phyloP scores from a whole-genome alignment of 2,888 invertebrate species.

The Chironomus tentans region DNA sequence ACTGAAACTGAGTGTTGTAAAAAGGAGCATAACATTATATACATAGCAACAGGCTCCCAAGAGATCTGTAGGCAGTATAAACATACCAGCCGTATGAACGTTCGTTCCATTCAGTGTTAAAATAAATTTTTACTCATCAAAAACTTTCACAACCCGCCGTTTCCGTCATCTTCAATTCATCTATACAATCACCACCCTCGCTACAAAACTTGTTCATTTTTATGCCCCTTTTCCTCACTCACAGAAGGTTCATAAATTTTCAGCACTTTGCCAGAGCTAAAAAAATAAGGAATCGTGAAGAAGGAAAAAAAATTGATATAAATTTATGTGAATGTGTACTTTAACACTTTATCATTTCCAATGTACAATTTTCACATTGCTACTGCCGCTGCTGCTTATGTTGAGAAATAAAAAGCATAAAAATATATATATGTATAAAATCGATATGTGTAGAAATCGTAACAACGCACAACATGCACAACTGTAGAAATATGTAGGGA shows the following conservation, averaged over 20 bases:
- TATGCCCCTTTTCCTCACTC: background rate
- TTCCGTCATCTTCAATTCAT: background rate
- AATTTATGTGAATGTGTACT: constrained; percentile 17
- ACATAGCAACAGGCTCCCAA: constrained; percentile 1
- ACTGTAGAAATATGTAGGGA: background rate
- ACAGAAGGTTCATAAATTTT: constrained; percentile 6
- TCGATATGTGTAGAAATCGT: background rate
- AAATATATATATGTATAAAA: background rate
- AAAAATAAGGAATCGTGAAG: no score
- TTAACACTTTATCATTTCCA: constrained; percentile 23
- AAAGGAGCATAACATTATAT: background rate
- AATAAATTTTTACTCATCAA: background rate
- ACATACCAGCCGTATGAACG: no score
- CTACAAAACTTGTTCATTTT: no score
- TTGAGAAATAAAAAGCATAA: background rate
- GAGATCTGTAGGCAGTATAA: background rate
- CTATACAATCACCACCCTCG: background rate
- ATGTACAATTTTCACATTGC: background rate
- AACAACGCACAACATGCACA: background rate
- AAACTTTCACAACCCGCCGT: background rate
- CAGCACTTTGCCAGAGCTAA: background rate
- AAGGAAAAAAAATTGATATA: constrained; percentile 13
- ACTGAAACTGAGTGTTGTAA: background rate
- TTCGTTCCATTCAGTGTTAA: no score
- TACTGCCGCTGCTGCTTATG: background rate